These are phyloP conservation scores for Alexandromys fortis DNA, from an alignment of 2,113 vertebrate species.

Conservation along the genomic window DNA sequence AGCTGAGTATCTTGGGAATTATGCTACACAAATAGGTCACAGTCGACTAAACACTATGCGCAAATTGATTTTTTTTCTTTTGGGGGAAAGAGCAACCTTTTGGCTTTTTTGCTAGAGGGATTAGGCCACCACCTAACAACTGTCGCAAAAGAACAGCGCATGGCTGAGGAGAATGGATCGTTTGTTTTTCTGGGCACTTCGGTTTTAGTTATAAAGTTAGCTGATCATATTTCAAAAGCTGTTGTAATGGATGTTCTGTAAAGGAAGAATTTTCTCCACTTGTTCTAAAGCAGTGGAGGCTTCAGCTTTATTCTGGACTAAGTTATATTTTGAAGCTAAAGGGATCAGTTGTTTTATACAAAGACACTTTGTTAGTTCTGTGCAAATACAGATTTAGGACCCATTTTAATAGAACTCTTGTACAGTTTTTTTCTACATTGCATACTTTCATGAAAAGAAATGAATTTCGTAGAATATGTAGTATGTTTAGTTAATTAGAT, in stretches of 20 bases:
- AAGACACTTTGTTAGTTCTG: constrained; percentile 45
- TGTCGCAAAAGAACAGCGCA: constrained; percentile 13
- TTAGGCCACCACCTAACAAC: constrained; percentile 48
- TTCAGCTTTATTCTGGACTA: constrained; percentile 26
- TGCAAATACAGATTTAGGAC: constrained; percentile 33
- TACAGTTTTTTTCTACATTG: constrained; percentile 29
- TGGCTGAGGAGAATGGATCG: constrained; percentile 61
- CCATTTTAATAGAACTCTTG: background rate
- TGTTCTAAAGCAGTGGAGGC: background rate
- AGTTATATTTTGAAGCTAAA: constrained; percentile 46
- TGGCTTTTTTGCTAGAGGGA: constrained; percentile 20
- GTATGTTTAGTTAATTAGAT: background rate
- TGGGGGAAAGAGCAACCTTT: background rate
- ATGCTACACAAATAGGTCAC: constrained; percentile 58
- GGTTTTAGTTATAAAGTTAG: constrained; percentile 70
- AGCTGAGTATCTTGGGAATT: constrained; percentile 56
- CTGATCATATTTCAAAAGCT: constrained; percentile 70
- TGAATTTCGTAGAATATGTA: constrained; percentile 25
- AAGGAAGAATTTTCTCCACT: constrained; percentile 49
- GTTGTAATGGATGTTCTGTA: constrained; percentile 60
- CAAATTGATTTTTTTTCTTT: constrained; percentile 63
- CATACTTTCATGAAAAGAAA: constrained; percentile 39
- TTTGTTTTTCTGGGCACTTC: constrained; percentile 61
- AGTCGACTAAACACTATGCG: constrained; percentile 54
- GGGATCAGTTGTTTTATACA: constrained; percentile 33